phyloP scores from a whole-genome alignment of 2,797 vertebrate species.

The Acipenser oxyrinchus region DNA sequence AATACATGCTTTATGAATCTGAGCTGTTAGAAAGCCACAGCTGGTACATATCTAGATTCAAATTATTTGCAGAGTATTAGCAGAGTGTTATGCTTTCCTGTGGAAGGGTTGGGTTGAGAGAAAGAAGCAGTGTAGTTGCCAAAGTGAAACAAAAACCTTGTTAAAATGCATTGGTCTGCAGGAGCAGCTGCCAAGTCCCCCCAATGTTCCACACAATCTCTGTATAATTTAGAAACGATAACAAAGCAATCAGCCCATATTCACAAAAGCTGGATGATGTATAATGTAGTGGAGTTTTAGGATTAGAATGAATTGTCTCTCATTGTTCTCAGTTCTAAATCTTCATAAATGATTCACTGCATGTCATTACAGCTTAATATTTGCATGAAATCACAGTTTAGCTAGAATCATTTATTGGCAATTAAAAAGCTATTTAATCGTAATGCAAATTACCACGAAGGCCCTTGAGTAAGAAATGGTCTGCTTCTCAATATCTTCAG shows the following conservation, averaged over 20 bases:
- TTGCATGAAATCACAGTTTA: slow-evolving; percentile 96
- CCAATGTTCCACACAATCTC: slow-evolving; percentile 44
- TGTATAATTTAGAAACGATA: slow-evolving; percentile 60
- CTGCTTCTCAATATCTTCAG: slow-evolving; percentile 44
- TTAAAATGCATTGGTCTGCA: neutral
- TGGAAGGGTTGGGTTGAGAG: too few species aligned
- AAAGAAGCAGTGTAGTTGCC: too few species aligned
- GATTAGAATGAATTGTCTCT: slow-evolving; percentile 70
- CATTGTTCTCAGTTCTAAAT: slow-evolving; percentile 77
- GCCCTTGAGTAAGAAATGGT: slow-evolving; percentile 60
- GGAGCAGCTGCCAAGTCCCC: slow-evolving; percentile 30
- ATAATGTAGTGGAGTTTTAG: slow-evolving; percentile 59
- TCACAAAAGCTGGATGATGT: slow-evolving; percentile 61
- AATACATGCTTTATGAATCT: too few species aligned
- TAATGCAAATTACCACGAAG: slow-evolving; percentile 72
- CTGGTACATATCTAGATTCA: too few species aligned
- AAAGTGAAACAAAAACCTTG: too few species aligned
- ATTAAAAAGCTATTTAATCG: slow-evolving; percentile 92
- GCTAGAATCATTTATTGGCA: slow-evolving; percentile 86
- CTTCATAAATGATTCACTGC: slow-evolving; percentile 83
- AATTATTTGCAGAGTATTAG: too few species aligned
- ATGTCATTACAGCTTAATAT: slow-evolving; percentile 89
- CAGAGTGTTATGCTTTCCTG: too few species aligned
- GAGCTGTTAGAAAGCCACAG: too few species aligned
- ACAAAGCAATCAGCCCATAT: slow-evolving; percentile 61